Conservation (phyloP, 2,797 vertebrate genomes). For the Coregonus suidteri region DNA sequence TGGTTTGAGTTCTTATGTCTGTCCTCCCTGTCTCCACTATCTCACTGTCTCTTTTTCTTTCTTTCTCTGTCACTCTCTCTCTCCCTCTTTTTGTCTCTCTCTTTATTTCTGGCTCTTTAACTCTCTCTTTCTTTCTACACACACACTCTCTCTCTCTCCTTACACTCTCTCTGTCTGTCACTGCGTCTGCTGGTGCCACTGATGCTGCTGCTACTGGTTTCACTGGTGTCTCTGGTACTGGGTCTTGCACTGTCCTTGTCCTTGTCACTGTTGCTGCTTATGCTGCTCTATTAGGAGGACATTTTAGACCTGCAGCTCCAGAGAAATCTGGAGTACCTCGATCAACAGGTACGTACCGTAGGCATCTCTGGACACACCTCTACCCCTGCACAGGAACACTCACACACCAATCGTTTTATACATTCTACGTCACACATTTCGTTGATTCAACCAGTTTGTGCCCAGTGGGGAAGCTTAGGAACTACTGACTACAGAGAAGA, state of each 20-base stretch:
- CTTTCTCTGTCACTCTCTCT: not conserved
- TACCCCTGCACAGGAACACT: not conserved
- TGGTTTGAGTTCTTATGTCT: not conserved
- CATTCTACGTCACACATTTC: not conserved
- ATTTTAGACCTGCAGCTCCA: constrained; percentile 98
- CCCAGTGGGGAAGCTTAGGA: not conserved
- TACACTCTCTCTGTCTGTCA: not conserved
- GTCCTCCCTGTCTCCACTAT: not conserved
- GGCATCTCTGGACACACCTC: constrained; percentile 67
- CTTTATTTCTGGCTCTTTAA: not conserved
- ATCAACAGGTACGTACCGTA: constrained; percentile 86
- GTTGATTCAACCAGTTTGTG: not conserved
- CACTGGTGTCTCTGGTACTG: constrained; percentile 1
- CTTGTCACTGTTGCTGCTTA: constrained; percentile 67
- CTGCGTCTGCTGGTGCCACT: constrained; percentile 10
- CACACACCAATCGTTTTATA: not conserved
- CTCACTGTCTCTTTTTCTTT: not conserved
- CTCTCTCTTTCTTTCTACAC: not conserved
- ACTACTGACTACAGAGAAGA: not conserved
- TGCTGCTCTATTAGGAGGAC: constrained; percentile 88
- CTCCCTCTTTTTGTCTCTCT: not conserved
- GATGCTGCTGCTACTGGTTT: constrained; percentile 14
- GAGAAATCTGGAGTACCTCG: constrained; percentile 97
- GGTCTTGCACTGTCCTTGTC: constrained; percentile 45
- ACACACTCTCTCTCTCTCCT: not conserved